Conservation (phyloP, 2,113 vertebrate genomes). For the Numida meleagris region DNA sequence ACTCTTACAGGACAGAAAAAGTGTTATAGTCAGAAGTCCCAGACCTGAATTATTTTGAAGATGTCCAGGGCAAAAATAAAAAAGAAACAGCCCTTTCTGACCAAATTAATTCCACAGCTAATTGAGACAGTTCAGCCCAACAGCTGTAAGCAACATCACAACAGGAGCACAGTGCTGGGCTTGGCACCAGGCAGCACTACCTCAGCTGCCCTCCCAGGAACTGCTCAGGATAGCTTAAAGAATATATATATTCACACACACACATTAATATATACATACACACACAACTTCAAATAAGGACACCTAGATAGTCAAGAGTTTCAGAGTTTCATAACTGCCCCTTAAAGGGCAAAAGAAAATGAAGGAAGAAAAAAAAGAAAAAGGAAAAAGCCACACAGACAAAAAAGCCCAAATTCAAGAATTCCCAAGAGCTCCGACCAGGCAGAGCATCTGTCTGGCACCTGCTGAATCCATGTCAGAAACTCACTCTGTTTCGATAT, state of each 20-base stretch:
- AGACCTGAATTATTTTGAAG: constrained; percentile 12
- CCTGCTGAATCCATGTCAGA: background rate
- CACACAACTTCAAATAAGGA: background rate
- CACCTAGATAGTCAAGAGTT: background rate
- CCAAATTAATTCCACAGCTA: constrained; percentile 36
- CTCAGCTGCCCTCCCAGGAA: constrained; percentile 40
- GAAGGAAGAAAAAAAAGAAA: background rate
- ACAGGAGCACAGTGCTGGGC: background rate
- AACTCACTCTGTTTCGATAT: background rate
- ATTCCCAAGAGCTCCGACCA: background rate
- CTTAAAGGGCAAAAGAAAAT: background rate
- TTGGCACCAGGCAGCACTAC: constrained; percentile 36
- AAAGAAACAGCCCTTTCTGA: constrained; percentile 2
- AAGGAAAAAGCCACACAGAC: background rate
- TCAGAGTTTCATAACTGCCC: background rate
- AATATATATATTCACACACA: background rate
- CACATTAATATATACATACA: background rate
- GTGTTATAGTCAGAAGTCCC: background rate
- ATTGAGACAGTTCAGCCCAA: constrained; percentile 5
- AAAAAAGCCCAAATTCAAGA: background rate
- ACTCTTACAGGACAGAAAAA: background rate
- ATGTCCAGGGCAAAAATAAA: background rate
- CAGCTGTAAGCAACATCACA: constrained; percentile 50
- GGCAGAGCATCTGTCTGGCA: background rate
- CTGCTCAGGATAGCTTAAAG: background rate